A percentile compares a stretch with the other conserved stretches of the same genome.
phyloP scores from a whole-genome alignment of 2,888 invertebrate genomes.

The Amorpha juglandis region DNA sequence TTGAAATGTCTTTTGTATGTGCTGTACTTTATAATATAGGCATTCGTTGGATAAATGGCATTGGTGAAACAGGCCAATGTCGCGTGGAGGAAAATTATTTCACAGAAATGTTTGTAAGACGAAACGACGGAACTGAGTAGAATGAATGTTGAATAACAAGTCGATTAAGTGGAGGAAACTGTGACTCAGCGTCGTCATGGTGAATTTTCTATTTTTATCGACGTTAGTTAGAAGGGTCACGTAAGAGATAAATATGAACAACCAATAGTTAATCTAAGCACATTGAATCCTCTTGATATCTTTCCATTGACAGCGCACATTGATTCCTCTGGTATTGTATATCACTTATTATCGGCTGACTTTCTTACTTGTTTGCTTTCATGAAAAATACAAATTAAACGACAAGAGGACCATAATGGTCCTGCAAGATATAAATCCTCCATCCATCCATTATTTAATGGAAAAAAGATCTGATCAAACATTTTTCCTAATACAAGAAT shows the following conservation, averaged over 20 bases:
- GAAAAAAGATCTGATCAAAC: not conserved
- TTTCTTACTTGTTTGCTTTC: no score
- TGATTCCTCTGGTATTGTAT: no score
- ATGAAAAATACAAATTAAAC: no score
- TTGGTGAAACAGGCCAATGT: slow-evolving; percentile 74
- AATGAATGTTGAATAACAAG: slow-evolving; percentile 16
- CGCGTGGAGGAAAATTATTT: slow-evolving; percentile 63
- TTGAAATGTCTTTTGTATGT: not conserved
- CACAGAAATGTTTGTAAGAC: slow-evolving; percentile 41
- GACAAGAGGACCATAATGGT: no score
- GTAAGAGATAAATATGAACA: not conserved
- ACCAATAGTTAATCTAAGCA: no score
- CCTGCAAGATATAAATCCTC: no score
- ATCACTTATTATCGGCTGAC: no score
- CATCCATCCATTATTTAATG: no score
- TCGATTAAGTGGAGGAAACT: slow-evolving; percentile 7
- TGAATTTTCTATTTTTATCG: not conserved
- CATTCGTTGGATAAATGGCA: slow-evolving; percentile 42
- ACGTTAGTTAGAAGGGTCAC: not conserved
- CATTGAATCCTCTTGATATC: no score
- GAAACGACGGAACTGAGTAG: slow-evolving; percentile 28
- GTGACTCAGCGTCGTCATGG: not conserved
- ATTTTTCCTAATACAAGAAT: not conserved
- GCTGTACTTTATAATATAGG: not conserved
- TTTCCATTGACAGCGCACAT: no score